phyloP scores from a whole-genome alignment of 1,140 invertebrate genomes.

The Drosophila lacteicornis region DNA sequence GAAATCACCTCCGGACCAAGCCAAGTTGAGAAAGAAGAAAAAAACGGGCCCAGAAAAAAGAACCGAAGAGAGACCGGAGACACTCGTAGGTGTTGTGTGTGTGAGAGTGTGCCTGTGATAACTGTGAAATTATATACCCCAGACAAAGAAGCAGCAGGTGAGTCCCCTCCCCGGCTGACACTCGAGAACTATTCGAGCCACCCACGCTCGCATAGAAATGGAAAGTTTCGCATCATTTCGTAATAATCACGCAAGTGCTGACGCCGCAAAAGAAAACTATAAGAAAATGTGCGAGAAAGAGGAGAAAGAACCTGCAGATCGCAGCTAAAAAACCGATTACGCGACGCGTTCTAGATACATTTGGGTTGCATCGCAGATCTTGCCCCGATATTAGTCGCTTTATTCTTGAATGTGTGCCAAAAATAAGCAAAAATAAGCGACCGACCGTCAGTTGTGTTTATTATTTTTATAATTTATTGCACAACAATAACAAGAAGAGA shows the following conservation, averaged over 20 bases:
- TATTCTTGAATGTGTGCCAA: conserved; percentile 65
- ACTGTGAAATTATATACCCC: conserved; percentile 66
- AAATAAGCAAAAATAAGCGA: conserved; percentile 31
- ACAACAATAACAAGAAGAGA: conserved; percentile 44
- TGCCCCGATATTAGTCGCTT: conserved; percentile 28
- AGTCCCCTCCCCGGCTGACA: conserved; percentile 13
- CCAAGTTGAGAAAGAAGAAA: conserved; percentile 28
- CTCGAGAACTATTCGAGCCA: conserved; percentile 45
- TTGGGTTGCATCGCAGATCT: conserved; percentile 49
- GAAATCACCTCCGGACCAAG: conserved; percentile 55
- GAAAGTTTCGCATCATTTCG: conserved; percentile 70
- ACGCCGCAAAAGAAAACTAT: conserved; percentile 6
- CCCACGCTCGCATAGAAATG: conserved; percentile 73
- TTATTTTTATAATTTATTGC: conserved; percentile 74
- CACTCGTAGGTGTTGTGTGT: conserved; percentile 51
- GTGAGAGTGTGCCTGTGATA: conserved; percentile 40
- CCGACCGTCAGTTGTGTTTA: conserved; percentile 58
- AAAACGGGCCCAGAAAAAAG: conserved; percentile 24
- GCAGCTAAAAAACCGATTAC: conserved; percentile 72
- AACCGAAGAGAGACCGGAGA: conserved; percentile 36
- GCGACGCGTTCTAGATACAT: conserved; percentile 78
- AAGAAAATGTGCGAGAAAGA: conserved; percentile 15
- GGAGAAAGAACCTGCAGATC: conserved; percentile 31
- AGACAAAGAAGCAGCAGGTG: conserved; percentile 3
- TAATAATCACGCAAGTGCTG: conserved; percentile 23